Percentiles rank a stretch among this genome's conserved stretches.
Conservation (phyloP, 2,113 vertebrate genomes). For the Colaptes auratus region DNA sequence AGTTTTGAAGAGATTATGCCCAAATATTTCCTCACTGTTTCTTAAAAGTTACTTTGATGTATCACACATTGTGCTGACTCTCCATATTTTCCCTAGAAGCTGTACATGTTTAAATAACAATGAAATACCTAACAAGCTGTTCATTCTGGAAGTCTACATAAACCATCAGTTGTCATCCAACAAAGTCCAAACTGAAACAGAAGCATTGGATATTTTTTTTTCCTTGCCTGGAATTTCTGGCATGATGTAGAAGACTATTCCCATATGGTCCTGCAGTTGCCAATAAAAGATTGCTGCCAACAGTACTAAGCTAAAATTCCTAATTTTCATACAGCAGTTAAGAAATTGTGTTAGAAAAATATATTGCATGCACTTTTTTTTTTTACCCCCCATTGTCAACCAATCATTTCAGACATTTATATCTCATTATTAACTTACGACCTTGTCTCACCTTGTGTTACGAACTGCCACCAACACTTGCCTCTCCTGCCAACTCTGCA, state of each 20-base stretch:
- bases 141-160: not conserved
- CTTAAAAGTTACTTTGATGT: not conserved
- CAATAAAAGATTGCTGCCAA: not conserved
- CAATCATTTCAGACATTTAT: not conserved
- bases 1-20: not conserved
- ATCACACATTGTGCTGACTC: not conserved
- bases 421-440: not conserved
- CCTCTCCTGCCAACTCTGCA: not conserved
- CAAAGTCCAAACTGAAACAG: not conserved
- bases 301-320: not conserved
- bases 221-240: not conserved
- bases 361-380: not conserved
- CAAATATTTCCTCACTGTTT: not conserved
- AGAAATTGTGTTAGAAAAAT: not conserved
- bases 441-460: not conserved
- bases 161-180: not conserved
- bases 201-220: not conserved
- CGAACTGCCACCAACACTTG: not conserved
- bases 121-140: not conserved
- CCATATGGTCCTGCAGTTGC: not conserved
- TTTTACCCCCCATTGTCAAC: not conserved
- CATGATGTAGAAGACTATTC: not conserved
- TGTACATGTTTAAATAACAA: not conserved
- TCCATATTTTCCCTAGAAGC: not conserved
- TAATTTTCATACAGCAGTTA: not conserved